phyloP scores from a whole-genome alignment of 1,140 invertebrate species.

The Vollenhovia emeryi region DNA sequence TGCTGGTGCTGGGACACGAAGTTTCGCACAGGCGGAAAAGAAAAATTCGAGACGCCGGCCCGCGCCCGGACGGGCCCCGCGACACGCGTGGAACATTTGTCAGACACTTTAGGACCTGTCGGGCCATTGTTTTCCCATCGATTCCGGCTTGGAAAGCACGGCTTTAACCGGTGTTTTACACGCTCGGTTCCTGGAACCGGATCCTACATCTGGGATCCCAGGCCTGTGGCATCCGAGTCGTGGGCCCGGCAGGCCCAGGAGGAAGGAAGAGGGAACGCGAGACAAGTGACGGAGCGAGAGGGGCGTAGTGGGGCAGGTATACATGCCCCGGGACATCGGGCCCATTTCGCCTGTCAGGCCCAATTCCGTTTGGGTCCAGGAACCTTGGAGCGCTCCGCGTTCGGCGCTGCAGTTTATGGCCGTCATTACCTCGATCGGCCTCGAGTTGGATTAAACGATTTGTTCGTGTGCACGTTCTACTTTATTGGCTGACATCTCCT shows the following conservation, averaged over 20 bases:
- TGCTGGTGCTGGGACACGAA: not conserved
- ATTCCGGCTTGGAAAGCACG: slow-evolving; percentile 76
- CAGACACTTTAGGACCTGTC: slow-evolving; percentile 73
- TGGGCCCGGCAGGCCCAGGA: slow-evolving; percentile 35
- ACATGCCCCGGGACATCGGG: slow-evolving; percentile 74
- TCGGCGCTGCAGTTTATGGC: slow-evolving; percentile 78
- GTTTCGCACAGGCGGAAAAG: slow-evolving; percentile 11
- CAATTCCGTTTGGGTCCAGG: slow-evolving; percentile 77
- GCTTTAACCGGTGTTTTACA: slow-evolving; percentile 81
- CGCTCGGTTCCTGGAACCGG: slow-evolving; percentile 78
- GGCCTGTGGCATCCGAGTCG: slow-evolving; percentile 72
- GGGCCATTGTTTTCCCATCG: slow-evolving; percentile 75
- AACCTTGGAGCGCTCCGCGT: slow-evolving; percentile 58
- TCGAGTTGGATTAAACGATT: slow-evolving; percentile 80
- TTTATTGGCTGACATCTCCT: slow-evolving; percentile 72
- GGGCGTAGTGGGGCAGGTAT: slow-evolving; percentile 68
- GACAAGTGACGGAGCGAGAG: slow-evolving; percentile 27
- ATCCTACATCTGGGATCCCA: slow-evolving; percentile 71
- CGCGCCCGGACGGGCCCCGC: not conserved
- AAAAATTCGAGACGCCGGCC: slow-evolving; percentile 15
- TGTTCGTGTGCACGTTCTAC: slow-evolving; percentile 77
- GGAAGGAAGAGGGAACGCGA: slow-evolving; percentile 52
- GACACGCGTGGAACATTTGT: slow-evolving; percentile 79
- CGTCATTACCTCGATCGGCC: slow-evolving; percentile 80
- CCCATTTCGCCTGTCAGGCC: slow-evolving; percentile 80